Conservation (phyloP, 2,113 vertebrate species). For the Salvelinus alpinus region DNA sequence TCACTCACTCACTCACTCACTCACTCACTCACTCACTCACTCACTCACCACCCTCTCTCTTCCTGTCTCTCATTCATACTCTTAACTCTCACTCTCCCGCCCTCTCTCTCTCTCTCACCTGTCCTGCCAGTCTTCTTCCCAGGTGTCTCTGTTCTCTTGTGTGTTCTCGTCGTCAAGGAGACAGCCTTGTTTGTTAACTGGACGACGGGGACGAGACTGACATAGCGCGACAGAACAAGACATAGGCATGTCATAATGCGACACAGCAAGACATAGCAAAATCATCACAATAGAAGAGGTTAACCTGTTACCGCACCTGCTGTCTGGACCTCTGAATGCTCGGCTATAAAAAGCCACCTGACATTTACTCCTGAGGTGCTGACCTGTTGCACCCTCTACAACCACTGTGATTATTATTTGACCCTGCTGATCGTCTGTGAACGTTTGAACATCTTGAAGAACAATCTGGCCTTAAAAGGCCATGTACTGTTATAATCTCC, state of each 20-base stretch:
- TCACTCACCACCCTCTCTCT: not conserved
- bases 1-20: too few relatives aligned
- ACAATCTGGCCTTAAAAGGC: too few relatives aligned
- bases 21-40: not conserved
- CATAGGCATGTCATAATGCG: not conserved
- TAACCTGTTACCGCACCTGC: not conserved
- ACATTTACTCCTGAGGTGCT: too few relatives aligned
- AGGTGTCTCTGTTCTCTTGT: constrained; percentile 25
- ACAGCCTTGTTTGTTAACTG: constrained; percentile 49
- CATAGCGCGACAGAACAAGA: not conserved
- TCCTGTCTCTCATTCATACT: too few relatives aligned
- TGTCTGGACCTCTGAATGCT: too few relatives aligned
- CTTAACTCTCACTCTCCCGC: not conserved
- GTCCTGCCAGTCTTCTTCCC: constrained; percentile 39
- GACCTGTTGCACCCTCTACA: too few relatives aligned
- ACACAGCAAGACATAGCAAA: constrained; percentile 16
- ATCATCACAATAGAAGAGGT: not conserved
- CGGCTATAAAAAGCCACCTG: too few relatives aligned
- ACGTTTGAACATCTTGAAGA: too few relatives aligned
- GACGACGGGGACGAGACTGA: constrained; percentile 79
- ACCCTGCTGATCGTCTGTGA: too few relatives aligned
- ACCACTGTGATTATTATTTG: too few relatives aligned
- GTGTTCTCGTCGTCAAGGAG: constrained; percentile 24
- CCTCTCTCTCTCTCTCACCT: constrained; percentile 50
- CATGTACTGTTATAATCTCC: too few relatives aligned